A percentile compares a stretch with the other conserved stretches of the same genome.
Evolutionary conservation across 2,888 invertebrate species (phyloP).

Genomic region (Alsophila aescularia): DNA sequence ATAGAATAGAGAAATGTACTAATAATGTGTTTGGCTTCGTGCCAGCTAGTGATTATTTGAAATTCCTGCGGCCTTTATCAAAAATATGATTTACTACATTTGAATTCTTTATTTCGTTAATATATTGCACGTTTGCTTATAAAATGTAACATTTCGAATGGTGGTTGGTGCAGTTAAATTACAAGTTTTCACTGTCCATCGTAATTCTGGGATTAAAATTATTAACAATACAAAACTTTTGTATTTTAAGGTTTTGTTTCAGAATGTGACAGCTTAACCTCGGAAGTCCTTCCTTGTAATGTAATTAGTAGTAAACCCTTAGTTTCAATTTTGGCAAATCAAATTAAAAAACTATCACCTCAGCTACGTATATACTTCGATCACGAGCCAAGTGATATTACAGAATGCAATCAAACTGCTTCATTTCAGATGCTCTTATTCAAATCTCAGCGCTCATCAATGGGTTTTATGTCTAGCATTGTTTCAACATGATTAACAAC

Average conservation of each 20-base stretch:
- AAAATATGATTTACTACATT: constrained; percentile 45
- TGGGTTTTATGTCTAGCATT: constrained; percentile 52
- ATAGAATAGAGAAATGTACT: constrained; percentile 48
- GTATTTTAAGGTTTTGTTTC: too few relatives aligned
- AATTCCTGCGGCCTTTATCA: constrained; percentile 45
- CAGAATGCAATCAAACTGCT: constrained; percentile 26
- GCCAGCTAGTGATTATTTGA: constrained; percentile 50
- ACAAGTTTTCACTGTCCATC: neutral
- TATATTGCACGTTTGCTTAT: constrained; percentile 8
- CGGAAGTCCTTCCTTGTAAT: too few relatives aligned
- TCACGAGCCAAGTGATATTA: constrained; percentile 42
- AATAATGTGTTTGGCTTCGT: constrained; percentile 49
- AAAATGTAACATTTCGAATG: constrained; percentile 1
- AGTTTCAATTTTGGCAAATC: neutral
- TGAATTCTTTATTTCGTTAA: constrained; percentile 20
- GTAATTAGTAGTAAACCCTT: too few relatives aligned
- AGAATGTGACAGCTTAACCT: too few relatives aligned
- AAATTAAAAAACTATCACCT: neutral
- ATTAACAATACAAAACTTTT: too few relatives aligned
- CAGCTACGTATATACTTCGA: constrained; percentile 18
- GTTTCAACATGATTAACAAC: constrained; percentile 67
- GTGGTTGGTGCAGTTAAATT: neutral
- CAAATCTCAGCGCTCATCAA: constrained; percentile 57
- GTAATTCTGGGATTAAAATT: too few relatives aligned
- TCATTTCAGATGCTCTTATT: constrained; percentile 51